Conservation (phyloP, 2,888 invertebrate genomes). For the Dendrolimus houi region DNA sequence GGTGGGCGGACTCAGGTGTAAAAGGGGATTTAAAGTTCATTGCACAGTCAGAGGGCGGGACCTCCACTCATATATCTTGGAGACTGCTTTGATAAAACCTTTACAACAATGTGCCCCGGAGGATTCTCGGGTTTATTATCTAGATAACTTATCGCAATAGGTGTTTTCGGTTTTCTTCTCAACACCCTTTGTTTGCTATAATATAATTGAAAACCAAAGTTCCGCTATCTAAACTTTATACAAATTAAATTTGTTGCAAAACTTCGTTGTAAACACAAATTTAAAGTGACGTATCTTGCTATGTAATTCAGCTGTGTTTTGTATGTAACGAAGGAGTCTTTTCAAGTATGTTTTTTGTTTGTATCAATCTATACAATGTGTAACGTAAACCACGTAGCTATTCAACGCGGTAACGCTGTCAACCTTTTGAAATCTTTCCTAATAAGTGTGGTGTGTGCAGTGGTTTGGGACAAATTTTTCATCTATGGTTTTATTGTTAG, state of each 20-base stretch:
- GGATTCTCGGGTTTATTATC: conserved; percentile 36
- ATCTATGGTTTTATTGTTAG: too few relatives aligned
- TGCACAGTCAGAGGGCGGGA: conserved; percentile 62
- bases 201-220: conserved; percentile 7
- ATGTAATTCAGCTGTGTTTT: too few relatives aligned
- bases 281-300: too few relatives aligned
- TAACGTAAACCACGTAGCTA: too few relatives aligned
- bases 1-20: conserved; percentile 62
- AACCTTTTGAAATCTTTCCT: too few relatives aligned
- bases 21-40: conserved; percentile 67
- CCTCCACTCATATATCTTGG: conserved; percentile 56
- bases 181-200: conserved; percentile 14
- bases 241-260: background rate
- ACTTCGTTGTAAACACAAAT: too few relatives aligned
- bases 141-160: conserved; percentile 13
- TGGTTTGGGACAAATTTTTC: too few relatives aligned
- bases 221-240: background rate
- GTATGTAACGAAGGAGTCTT: too few relatives aligned
- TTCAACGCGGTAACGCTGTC: too few relatives aligned
- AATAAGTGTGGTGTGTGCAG: too few relatives aligned
- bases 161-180: conserved; percentile 6
- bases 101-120: conserved; percentile 38
- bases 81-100: conserved; percentile 52
- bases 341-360: too few relatives aligned
- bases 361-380: too few relatives aligned